phyloP scores from a whole-genome alignment of 30 jellyfish, hydroid and myxozoan species.

The Haliclystus octoradiatus region DNA sequence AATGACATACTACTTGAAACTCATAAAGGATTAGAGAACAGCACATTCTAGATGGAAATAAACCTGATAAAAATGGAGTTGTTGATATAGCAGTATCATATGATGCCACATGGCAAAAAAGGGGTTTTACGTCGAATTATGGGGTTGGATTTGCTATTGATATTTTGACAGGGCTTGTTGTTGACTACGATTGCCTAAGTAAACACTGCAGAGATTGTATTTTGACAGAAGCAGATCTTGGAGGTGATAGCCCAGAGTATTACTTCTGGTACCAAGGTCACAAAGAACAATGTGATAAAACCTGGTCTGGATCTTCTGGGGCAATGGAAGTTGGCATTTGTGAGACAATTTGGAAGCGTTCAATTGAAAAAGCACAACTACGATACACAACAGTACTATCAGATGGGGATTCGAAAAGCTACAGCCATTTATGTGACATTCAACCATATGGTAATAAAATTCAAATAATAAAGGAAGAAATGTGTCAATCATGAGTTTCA shows the following conservation, averaged over 20 bases:
- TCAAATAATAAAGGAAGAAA: no score
- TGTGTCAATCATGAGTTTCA: no score
- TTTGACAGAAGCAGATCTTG: conserved; percentile 6
- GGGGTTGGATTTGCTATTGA: conserved; percentile 35
- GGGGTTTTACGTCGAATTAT: conserved; percentile 36
- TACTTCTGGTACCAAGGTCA: conserved; percentile 16
- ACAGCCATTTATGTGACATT: no score
- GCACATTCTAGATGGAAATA: background rate
- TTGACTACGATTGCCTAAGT: no score
- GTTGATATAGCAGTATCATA: conserved; percentile 22
- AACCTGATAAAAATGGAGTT: conserved; percentile 11
- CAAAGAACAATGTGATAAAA: background rate
- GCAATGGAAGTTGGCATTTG: conserved; percentile 44
- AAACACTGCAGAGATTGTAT: conserved; percentile 6
- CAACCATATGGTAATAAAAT: no score
- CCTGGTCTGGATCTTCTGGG: conserved; percentile 8
- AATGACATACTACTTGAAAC: background rate
- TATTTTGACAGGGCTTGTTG: conserved; percentile 35
- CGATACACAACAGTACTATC: conserved; percentile 32
- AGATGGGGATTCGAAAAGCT: conserved; percentile 42
- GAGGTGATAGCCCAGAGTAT: background rate
- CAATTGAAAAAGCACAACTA: conserved; percentile 5
- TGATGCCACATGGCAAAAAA: conserved; percentile 41
- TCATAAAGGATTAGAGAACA: conserved; percentile 1
- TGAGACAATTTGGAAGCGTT: conserved; percentile 8